Evolutionary conservation across 2,888 invertebrate genomes (phyloP).

Genomic region (Palloptera scutellata): DNA sequence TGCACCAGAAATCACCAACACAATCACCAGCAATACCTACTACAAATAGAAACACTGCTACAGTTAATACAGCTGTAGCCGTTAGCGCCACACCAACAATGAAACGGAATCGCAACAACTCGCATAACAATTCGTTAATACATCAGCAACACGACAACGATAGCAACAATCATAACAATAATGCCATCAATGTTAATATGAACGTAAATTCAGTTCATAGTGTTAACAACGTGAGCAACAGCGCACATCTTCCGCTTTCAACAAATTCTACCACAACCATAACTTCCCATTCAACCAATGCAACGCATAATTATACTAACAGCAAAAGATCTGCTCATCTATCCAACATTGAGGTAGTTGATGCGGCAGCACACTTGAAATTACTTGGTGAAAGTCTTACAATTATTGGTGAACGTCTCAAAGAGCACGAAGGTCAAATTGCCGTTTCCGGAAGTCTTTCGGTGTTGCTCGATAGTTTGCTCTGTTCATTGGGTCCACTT

Average conservation of each 20-base stretch:
- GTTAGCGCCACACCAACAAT: slow-evolving; percentile 28
- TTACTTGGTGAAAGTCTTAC: slow-evolving; percentile 91
- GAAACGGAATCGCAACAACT: slow-evolving; percentile 38
- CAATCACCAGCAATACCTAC: slow-evolving; percentile 9
- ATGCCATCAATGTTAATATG: slow-evolving; percentile 44
- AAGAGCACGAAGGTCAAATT: slow-evolving; percentile 95
- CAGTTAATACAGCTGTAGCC: slow-evolving; percentile 1
- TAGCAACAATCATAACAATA: slow-evolving; percentile 7
- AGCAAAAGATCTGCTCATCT: slow-evolving; percentile 23
- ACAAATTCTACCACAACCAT: slow-evolving; percentile 49
- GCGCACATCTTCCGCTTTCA: slow-evolving; percentile 35
- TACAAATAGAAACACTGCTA: slow-evolving; percentile 22
- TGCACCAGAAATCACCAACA: slow-evolving; percentile 41
- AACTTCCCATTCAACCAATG: not conserved
- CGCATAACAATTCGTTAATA: slow-evolving; percentile 22
- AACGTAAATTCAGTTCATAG: slow-evolving; percentile 45
- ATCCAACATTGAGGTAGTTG: slow-evolving; percentile 81
- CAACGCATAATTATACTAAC: slow-evolving; percentile 10
- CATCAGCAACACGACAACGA: slow-evolving; percentile 14
- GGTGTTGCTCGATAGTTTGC: slow-evolving; percentile 87
- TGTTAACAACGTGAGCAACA: slow-evolving; percentile 34
- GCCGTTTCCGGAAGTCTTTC: slow-evolving; percentile 95
- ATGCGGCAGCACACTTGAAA: slow-evolving; percentile 91
- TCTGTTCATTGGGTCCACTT: slow-evolving; percentile 90
- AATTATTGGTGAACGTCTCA: slow-evolving; percentile 90